Conservation (phyloP, 2,797 vertebrate species). For the Arctocebus calabarensis region DNA sequence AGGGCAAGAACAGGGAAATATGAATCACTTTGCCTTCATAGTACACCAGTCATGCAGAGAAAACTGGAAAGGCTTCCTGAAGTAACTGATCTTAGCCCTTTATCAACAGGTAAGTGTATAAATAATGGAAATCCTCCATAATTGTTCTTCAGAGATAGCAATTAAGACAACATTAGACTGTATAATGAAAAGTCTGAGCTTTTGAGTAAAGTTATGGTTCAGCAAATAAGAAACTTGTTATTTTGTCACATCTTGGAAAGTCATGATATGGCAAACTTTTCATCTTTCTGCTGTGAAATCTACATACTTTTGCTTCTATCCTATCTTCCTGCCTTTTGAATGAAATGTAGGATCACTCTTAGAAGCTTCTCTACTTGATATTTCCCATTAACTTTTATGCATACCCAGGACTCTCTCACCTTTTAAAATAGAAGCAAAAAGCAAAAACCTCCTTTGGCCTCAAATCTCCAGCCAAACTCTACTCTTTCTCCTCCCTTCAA, state of each 20-base stretch:
- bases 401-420: neutral
- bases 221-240: constrained; percentile 4
- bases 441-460: neutral
- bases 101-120: constrained; percentile 90
- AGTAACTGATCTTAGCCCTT: constrained; percentile 90
- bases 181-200: constrained; percentile 34
- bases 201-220: constrained; percentile 28
- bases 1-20: constrained; percentile 82
- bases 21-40: constrained; percentile 89
- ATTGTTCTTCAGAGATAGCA: constrained; percentile 23
- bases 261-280: constrained; percentile 4
- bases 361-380: constrained; percentile 50
- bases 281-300: neutral
- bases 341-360: neutral
- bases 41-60: constrained; percentile 91
- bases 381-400: constrained; percentile 5
- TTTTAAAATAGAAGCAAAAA: constrained; percentile 44
- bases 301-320: neutral
- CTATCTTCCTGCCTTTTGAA: neutral
- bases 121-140: neutral
- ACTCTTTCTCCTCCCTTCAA: constrained; percentile 37
- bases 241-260: constrained; percentile 13
- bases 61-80: constrained; percentile 85
- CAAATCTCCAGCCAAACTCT: neutral
- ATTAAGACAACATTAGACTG: neutral